Conservation (phyloP, 2,797 vertebrate species). For the Acipenser transmontanus region DNA sequence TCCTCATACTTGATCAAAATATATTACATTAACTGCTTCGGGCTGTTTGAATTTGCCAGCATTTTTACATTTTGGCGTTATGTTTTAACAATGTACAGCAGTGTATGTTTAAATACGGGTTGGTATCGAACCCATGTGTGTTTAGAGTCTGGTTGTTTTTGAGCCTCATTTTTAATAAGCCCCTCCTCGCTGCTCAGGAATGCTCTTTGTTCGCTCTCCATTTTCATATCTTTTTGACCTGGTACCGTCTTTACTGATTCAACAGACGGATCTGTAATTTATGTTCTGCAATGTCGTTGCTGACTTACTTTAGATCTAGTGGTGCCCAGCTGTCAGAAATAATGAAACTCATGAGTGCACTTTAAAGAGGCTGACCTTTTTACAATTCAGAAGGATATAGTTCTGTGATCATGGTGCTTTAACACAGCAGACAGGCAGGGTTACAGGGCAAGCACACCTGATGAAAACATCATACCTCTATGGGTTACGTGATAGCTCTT, state of each 20-base stretch:
- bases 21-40: too few species aligned
- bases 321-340: slow-evolving; percentile 44
- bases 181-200: slow-evolving; percentile 29
- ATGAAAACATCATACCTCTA: neutral
- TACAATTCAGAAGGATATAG: neutral
- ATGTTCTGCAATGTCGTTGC: slow-evolving; percentile 42
- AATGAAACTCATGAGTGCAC: slow-evolving; percentile 38
- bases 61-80: too few species aligned
- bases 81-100: too few species aligned
- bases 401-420: neutral
- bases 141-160: neutral
- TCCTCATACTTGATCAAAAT: too few species aligned
- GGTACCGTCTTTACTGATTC: slow-evolving; percentile 49
- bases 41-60: too few species aligned
- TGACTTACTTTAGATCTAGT: slow-evolving; percentile 5
- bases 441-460: neutral
- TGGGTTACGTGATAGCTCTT: too few species aligned
- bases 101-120: too few species aligned
- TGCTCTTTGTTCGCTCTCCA: slow-evolving; percentile 1
- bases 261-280: slow-evolving; percentile 53
- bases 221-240: slow-evolving; percentile 22
- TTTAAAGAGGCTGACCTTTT: neutral
- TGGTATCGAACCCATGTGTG: neutral
- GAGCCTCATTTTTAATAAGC: neutral
- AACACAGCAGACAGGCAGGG: neutral